These are phyloP conservation scores for Amiota mariae DNA, from an alignment of 2,888 invertebrate genomes.

Conservation along the genomic window DNA sequence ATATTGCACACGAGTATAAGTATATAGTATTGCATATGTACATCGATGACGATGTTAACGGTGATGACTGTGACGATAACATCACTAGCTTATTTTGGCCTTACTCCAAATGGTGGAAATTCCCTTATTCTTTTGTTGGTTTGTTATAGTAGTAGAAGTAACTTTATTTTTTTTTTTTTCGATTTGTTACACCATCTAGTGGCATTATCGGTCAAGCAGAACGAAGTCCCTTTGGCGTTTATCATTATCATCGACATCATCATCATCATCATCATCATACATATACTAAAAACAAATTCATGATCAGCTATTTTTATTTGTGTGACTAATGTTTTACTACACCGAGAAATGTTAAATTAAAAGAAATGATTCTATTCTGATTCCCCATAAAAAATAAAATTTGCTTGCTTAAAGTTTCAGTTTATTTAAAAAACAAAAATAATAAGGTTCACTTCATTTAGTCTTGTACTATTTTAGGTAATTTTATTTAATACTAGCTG, in stretches of 20 bases:
- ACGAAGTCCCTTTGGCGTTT: no score
- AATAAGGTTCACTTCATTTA: no score
- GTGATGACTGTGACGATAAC: no score
- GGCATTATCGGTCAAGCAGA: neutral
- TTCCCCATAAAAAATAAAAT: neutral
- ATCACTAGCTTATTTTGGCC: neutral
- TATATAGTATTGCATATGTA: no score
- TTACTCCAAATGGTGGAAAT: conserved; percentile 12
- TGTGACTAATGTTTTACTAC: conserved; percentile 13
- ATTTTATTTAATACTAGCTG: no score
- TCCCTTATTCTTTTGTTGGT: neutral
- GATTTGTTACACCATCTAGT: neutral
- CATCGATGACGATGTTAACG: no score
- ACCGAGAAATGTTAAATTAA: neutral
- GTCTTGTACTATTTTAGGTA: no score
- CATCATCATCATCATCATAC: no score
- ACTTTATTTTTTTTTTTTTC: neutral
- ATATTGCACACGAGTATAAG: no score
- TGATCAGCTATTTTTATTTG: conserved; percentile 6
- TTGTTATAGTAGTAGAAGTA: neutral
- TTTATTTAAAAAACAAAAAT: no score
- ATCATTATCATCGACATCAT: no score
- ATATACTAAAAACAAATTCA: neutral
- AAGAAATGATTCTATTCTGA: neutral
- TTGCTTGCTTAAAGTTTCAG: no score